phyloP scores from a whole-genome alignment of 2,888 invertebrate species.

The Phyllotreta striolata region DNA sequence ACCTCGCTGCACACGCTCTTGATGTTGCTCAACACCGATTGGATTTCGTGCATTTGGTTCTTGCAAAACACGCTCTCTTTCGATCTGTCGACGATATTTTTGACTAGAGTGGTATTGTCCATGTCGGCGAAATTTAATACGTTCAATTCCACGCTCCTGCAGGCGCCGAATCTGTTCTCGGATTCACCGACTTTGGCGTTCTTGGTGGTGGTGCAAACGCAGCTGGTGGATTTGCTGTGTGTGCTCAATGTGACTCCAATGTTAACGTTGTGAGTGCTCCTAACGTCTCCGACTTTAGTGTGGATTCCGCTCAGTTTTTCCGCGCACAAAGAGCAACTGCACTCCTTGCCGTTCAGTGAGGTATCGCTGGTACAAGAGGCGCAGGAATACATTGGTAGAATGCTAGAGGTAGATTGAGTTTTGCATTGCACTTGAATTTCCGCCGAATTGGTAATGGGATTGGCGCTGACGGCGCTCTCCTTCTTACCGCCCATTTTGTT shows the following conservation, averaged over 20 bases:
- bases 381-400: no score
- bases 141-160: no score
- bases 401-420: no score
- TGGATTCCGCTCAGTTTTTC: background rate
- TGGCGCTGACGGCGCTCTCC: background rate
- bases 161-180: no score
- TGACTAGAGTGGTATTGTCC: conserved; percentile 38
- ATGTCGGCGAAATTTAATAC: conserved; percentile 25
- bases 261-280: no score
- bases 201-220: background rate
- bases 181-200: background rate
- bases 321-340: no score
- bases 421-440: conserved; percentile 2
- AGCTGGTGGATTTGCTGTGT: conserved; percentile 4
- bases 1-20: conserved; percentile 48
- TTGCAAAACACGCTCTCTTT: conserved; percentile 46
- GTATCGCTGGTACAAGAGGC: no score
- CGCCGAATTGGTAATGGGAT: background rate
- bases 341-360: background rate
- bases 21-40: conserved; percentile 44
- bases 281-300: background rate
- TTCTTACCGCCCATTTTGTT: conserved; percentile 32
- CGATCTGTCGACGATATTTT: conserved; percentile 38
- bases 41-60: conserved; percentile 47
- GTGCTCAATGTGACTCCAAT: no score